Evolutionary conservation across 1,140 invertebrate species (phyloP), one percentile per base, ranked within the genome.

Genomic region (Drosophila saltans): DNA sequence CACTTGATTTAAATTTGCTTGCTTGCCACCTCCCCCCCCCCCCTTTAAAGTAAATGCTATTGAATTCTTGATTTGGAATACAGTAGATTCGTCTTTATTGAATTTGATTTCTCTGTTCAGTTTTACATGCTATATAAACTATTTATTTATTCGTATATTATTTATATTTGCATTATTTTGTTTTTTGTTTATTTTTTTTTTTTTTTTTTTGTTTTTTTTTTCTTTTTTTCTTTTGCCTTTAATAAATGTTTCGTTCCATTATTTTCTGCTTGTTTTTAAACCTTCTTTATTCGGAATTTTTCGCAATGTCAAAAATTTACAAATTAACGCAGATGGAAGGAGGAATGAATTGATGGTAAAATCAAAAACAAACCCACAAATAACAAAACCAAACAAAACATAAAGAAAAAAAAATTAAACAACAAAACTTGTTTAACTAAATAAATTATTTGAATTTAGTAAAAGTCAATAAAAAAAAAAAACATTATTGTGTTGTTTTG

Each of bases 51-150:
- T 11, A 9, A 59, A 40, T 39, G 33, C 36, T 16, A 3, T 16
- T 40, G 6, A 59, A 21, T 43, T 30, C 55, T 75, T 61, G 61
- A 57, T 69, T 88, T 83, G 74, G 84, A 88, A 88, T 88, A 88
- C 83, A 88, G 84, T 88, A 88, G 85, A 88, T 88, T 88, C 84
- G 71, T 88, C 84, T 88, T 88, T 88, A 88, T 88, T 88, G 80
- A 89, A 88, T 89, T 89, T 89, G 83, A 89, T 88, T 88, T 88
- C 81, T 86, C 83, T 86, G 83, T 86, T 86, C 83, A 83, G 79
- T 86, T 82, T 86, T 86, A 86, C 80, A 86, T 86, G 83, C 83
- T 86, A 86, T 86, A 86, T 86, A 86, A 86, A 86, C 83, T 86
- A 86, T 72, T 83, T 82, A 69, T 69, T 75, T 76, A 76, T 69